A percentile compares a stretch with the other conserved stretches of the same genome.
Evolutionary conservation across 2,113 vertebrate genomes (phyloP).

Genomic region (Hassar affinis): DNA sequence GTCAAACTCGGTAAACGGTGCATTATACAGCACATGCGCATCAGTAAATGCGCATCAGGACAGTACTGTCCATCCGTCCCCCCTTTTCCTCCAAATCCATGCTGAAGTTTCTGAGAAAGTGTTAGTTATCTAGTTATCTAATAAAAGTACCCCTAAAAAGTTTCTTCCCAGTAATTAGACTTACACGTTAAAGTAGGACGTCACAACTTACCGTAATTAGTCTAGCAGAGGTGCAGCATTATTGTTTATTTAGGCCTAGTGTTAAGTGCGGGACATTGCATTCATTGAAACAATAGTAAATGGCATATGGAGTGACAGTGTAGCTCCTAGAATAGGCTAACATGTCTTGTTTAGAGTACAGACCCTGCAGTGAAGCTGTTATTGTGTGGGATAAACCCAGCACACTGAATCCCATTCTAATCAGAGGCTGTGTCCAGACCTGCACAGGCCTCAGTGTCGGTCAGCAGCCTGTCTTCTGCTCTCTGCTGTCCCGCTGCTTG

Average conservation of each 20-base stretch:
- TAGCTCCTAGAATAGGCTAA: neutral
- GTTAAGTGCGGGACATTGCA: neutral
- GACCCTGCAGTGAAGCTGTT: slow-evolving; percentile 24
- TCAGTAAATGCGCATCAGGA: slow-evolving; percentile 4
- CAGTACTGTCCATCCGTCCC: slow-evolving; percentile 63
- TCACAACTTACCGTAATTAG: neutral
- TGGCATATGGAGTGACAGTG: neutral
- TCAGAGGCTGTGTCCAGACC: neutral
- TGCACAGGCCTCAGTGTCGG: slow-evolving; percentile 11
- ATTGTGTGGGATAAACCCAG: slow-evolving; percentile 26
- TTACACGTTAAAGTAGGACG: neutral
- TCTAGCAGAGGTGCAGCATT: neutral
- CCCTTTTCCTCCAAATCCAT: slow-evolving; percentile 59
- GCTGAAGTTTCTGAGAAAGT: neutral
- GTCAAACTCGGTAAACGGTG: no score
- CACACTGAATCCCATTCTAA: slow-evolving; percentile 3
- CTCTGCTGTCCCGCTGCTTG: neutral
- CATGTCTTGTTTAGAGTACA: neutral
- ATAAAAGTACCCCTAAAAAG: neutral
- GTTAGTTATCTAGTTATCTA: neutral
- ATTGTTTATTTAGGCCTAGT: neutral
- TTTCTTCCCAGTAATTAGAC: neutral
- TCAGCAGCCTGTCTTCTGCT: neutral
- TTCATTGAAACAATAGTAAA: neutral
- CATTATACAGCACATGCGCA: neutral